Evolutionary conservation across 2,113 vertebrate species (phyloP), one percentile per base, ranked within the genome.

Genomic region (Pseudorectes ferrugineus): DNA sequence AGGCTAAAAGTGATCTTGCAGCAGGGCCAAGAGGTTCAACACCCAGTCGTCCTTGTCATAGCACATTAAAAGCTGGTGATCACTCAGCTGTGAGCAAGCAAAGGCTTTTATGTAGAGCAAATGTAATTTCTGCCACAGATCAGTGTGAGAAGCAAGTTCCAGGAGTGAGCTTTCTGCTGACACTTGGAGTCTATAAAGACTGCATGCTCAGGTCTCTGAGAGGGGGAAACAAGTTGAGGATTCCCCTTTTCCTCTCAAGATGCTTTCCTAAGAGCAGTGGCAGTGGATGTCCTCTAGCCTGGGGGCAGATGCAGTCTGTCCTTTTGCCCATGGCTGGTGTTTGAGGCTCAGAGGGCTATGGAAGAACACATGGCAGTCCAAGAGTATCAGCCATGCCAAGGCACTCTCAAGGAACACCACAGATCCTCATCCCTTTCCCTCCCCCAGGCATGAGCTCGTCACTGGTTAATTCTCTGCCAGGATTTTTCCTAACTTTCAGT

Each of bases 1-100:
- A 83, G 92, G 94, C 89, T 96, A 89, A 89, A 94, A 94, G 92
- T 40, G 85, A 96, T 89, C 94, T 65, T 78, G 77, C 87, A 76
- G 77, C 74, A 82, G 89, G 78, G 74, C 87, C 88, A 36, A 70
- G 89, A 90, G 92, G 51, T 96, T 95, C 85, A 77, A 95, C 85
- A 96, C 78, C 71, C 78, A 83, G 85, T 36, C 40, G 40, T 89
- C 95, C 95, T 96, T 96, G 94, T 97, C 96, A 92, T 1, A 43
- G 85, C 71, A 63, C 54, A 89, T 96, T 95, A 96, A 73, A 92
- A 80, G 59, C 21, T 55, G 81, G n/a, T 46, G 88, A 83, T 88
- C 92, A 71, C n/a, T 95, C 93, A 83, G 71, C 88, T 94, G 71
- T 93, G 95, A 84, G 81, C 35, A 76, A 73, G 75, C 31, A 85